Conservation (phyloP, 2,797 vertebrate genomes). For the Peromyscus aztecus region DNA sequence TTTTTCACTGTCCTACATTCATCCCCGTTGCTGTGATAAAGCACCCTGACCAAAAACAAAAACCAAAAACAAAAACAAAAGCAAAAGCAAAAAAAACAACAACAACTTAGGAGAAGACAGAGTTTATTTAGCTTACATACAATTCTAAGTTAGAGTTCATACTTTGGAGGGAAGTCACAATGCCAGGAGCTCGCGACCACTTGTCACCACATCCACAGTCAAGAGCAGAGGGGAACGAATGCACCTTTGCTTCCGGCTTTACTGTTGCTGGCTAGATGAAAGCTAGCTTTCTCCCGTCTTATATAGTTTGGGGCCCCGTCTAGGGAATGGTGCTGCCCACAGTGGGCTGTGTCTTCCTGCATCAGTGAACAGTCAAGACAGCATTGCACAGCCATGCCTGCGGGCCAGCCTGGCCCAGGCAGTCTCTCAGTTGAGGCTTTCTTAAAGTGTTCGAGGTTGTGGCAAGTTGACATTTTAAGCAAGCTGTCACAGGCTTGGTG, state of each 20-base stretch:
- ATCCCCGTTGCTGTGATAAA: neutral
- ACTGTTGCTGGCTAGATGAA: neutral
- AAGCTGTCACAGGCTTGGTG: neutral
- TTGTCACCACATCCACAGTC: neutral
- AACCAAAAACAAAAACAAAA: too few relatives aligned
- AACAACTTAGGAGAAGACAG: neutral
- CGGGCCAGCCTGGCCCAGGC: neutral
- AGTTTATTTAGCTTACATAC: neutral
- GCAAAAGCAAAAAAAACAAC: too few relatives aligned
- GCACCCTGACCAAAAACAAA: too few relatives aligned
- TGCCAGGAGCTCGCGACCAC: neutral
- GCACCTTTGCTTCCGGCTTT: neutral
- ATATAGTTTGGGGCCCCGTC: neutral
- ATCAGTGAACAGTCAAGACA: neutral
- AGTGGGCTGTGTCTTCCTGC: neutral
- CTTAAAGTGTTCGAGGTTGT: neutral
- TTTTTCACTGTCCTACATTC: neutral
- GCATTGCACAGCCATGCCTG: neutral
- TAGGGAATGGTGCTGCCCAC: neutral
- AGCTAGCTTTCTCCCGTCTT: neutral
- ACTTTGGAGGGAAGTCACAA: neutral
- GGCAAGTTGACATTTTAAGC: neutral
- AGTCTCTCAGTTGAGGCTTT: neutral
- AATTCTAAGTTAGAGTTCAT: neutral
- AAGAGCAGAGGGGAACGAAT: neutral